Evolutionary conservation across 1,140 invertebrate species (phyloP), one percentile per base, ranked within the genome.

Genomic region (Polypedilum vanderplanki): DNA sequence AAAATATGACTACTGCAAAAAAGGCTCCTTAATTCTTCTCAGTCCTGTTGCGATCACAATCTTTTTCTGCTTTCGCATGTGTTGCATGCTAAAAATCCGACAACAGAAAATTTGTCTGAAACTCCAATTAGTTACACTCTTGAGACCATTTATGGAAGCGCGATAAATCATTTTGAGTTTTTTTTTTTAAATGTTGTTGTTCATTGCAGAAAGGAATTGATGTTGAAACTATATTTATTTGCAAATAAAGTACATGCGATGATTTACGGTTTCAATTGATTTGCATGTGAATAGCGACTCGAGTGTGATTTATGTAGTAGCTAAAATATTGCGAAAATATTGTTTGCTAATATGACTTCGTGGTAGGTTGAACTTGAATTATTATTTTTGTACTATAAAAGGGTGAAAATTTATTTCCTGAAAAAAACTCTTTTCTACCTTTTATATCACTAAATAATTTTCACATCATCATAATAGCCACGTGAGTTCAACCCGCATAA

Each of bases 41-140:
- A 15, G 12, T n/a, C n/a, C 46, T 57, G 12, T n/a, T 57, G 12
- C 46, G 46, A 12, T 57, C 46, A n/a, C 46, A 12, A 57, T 57
- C 46, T 46, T 15, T 10, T 46, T 46, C 41, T 15, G n/a, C n/a
- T 12, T 46, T 46, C 46, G n/a, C 12, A n/a, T 57, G 46, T 57
- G 24, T 57, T 57, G 46, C 46, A 57, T 57, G 46, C 46, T 33
- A 57, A 57, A 57, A 57, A 57, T 15, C 46, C 46, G 46, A 57
- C 46, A 57, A 57, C 46, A 57, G 12, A 57, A 57, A 57, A 57
- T 57, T 57, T 57, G 46, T 57, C 46, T 57, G 46, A 57, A 57
- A 57, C 46, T 57, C 46, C 12, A 57, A 57, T 57, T 57, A 57
- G 46, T 57, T 57, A 57, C 46, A 57, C 46, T 33, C 24, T 57